Evolutionary conservation across 2,113 vertebrate genomes (phyloP), one percentile per base, ranked within the genome.

Genomic region (Corythornis vintsioides): DNA sequence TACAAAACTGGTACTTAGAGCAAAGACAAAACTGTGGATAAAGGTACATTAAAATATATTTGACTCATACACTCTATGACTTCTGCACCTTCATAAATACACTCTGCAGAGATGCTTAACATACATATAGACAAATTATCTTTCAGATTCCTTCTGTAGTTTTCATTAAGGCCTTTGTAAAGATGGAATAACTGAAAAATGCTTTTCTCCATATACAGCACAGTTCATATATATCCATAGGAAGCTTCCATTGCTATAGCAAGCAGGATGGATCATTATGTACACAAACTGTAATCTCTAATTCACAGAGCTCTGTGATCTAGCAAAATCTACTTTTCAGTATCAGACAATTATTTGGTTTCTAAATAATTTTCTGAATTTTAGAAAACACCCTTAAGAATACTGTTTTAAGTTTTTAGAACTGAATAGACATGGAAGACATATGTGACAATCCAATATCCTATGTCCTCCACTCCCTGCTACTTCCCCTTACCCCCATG

Each of bases 401-500:
- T 15, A 22, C 1, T n/a, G 3, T 11, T 42, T 67, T 42, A 40
- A 5, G 33, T 35, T 48, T 79, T 69, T 52, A 6, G 4, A 47
- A 40, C 4, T 31, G 2, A 31, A 25, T 19, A 33, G 14, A 38
- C 7, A 11, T 5, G 6, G 20, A 74, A 47, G 20, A 80, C 71
- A 45, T 17, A 35, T 6, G 3, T 21, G 6, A 31, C 13, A 55
- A 63, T 35, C 3, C 48, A 59, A 12, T 21, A 11, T 31, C 9
- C 15, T 7, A 14, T 11, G 3, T 22, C 10, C 4, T 11, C 29
- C 24, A 35, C 31, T 65, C 15, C 9, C 4, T 11, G 69, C 19
- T 1, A 1, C 6, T 81, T 74, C 6, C 4, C 4, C 33, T 14
- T 13, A 5, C 4, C 3, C 0, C 4, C 2, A n/a, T 26, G 13